A percentile compares a stretch with the other conserved stretches of the same genome.
phyloP scores from a whole-genome alignment of 2,113 vertebrate species.

The Gallinago media region DNA sequence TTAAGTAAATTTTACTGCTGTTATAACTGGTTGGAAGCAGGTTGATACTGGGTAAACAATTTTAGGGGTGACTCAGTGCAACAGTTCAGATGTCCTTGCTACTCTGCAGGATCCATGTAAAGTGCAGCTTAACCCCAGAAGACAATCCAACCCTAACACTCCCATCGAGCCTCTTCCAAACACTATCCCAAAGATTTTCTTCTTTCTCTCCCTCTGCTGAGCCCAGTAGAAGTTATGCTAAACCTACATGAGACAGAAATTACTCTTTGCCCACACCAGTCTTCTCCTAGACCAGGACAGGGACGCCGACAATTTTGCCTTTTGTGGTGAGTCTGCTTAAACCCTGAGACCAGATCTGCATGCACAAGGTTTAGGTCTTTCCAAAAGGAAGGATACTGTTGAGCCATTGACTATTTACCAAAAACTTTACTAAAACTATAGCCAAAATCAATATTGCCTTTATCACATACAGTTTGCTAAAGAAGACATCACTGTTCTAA shows the following conservation, averaged over 20 bases:
- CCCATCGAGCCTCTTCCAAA: not conserved
- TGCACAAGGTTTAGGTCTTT: not conserved
- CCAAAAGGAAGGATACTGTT: not conserved
- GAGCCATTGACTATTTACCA: not conserved
- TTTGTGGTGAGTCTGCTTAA: not conserved
- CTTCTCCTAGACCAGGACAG: not conserved
- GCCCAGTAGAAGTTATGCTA: not conserved
- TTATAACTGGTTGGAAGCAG: not conserved
- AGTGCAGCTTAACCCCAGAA: not conserved
- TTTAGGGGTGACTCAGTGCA: not conserved
- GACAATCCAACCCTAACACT: not conserved
- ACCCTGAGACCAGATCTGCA: rapidly evolving
- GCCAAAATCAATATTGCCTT: not conserved
- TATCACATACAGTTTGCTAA: not conserved
- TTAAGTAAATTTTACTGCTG: not conserved
- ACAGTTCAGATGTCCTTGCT: not conserved
- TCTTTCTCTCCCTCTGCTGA: not conserved
- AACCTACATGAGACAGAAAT: rapidly evolving
- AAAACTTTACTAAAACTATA: not conserved
- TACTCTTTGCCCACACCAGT: not conserved
- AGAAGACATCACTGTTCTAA: not conserved
- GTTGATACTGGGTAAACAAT: not conserved
- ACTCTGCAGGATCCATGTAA: not conserved
- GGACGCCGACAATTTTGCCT: not conserved
- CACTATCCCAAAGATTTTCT: not conserved